Conservation (phyloP, 2,888 invertebrate species). For the Macropis europaea region DNA sequence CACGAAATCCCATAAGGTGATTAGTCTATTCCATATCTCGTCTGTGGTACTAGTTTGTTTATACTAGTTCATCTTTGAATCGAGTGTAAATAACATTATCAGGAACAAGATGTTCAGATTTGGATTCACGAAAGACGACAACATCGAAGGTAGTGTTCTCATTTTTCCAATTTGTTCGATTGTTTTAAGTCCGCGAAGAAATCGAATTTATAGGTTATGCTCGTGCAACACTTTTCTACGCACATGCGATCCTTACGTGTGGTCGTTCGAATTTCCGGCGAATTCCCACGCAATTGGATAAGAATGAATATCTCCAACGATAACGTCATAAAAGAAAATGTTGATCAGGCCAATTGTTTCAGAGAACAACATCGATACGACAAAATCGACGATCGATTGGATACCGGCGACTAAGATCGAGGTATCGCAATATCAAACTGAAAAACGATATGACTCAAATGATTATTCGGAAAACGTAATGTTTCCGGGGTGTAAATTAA, state of each 20-base stretch:
- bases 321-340: background rate
- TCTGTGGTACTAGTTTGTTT: background rate
- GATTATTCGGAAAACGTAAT: conserved; percentile 56
- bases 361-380: conserved; percentile 19
- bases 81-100: background rate
- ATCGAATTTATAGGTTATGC: conserved; percentile 29
- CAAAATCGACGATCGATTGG: conserved; percentile 63
- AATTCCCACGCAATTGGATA: background rate
- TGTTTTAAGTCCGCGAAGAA: background rate
- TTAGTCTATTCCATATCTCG: too few relatives aligned
- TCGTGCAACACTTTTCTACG: background rate
- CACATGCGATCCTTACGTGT: background rate
- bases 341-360: conserved; percentile 27
- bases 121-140: conserved; percentile 21
- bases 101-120: conserved; percentile 49
- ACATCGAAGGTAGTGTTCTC: conserved; percentile 44
- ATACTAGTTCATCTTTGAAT: background rate
- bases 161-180: background rate
- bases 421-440: conserved; percentile 43
- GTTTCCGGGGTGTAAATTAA: conserved; percentile 59
- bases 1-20: too few relatives aligned
- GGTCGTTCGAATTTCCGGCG: background rate
- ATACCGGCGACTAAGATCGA: conserved; percentile 66
- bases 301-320: background rate
- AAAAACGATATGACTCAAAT: conserved; percentile 34